Percentiles rank a stretch among this genome's conserved stretches.
Conservation (phyloP, 2,797 vertebrate species). For the Takifugu ocellatus region DNA sequence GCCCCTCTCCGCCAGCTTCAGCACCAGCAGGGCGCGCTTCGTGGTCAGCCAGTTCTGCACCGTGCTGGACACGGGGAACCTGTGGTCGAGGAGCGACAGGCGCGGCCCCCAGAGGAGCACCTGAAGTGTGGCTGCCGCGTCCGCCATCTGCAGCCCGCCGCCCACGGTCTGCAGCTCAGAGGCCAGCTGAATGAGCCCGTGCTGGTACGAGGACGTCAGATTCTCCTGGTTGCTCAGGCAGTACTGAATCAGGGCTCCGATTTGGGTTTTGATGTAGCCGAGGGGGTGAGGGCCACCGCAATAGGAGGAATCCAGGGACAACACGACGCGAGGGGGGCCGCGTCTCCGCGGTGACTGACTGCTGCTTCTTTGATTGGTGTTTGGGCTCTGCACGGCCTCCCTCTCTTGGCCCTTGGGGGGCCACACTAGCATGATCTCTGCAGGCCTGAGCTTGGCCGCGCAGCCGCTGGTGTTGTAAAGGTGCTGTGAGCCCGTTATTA, state of each 20-base stretch:
- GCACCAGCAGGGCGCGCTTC: conserved; percentile 75
- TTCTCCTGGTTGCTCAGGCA: conserved; percentile 55
- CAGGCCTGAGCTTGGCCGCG: conserved; percentile 59
- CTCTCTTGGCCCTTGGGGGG: conserved; percentile 3
- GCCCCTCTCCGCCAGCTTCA: conserved; percentile 75
- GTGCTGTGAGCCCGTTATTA: conserved; percentile 71
- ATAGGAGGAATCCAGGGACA: conserved; percentile 40
- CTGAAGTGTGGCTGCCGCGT: conserved; percentile 70
- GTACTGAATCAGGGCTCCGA: conserved; percentile 68
- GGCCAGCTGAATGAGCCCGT: conserved; percentile 66
- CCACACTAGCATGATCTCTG: conserved; percentile 75
- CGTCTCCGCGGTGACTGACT: not conserved
- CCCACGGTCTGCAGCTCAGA: conserved; percentile 58
- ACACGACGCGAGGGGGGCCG: conserved; percentile 72
- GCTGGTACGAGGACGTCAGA: conserved; percentile 60
- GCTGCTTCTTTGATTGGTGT: not conserved
- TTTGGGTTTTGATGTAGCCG: conserved; percentile 55
- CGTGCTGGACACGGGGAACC: conserved; percentile 21
- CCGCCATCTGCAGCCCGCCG: conserved; percentile 35
- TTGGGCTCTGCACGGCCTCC: fast-evolving
- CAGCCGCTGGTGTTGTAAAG: conserved; percentile 43
- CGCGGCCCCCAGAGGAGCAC: conserved; percentile 83
- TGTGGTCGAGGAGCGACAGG: conserved; percentile 48
- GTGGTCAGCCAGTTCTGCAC: conserved; percentile 74
- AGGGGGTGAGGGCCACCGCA: not conserved